phyloP scores from a whole-genome alignment of 2,888 invertebrate genomes.

The Operophtera brumata region DNA sequence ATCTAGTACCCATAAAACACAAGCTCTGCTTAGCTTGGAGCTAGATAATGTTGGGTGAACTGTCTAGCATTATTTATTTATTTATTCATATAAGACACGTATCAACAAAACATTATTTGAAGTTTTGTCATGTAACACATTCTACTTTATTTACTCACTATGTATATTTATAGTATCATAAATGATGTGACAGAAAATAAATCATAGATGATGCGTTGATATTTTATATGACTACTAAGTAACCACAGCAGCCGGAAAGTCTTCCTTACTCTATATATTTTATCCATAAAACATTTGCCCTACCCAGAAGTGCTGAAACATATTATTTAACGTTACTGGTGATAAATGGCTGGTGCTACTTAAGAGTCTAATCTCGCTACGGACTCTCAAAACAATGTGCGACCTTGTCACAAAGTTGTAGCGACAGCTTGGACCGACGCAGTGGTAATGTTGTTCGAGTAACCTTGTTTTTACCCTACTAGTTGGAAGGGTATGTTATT shows the following conservation, averaged over 20 bases:
- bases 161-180: neutral
- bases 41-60: too few relatives aligned
- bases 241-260: conserved; percentile 6
- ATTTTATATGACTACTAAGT: conserved; percentile 5
- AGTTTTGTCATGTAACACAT: too few relatives aligned
- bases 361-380: conserved; percentile 41
- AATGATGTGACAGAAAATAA: conserved; percentile 10
- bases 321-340: conserved; percentile 31
- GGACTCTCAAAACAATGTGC: conserved; percentile 38
- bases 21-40: too few relatives aligned
- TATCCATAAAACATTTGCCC: conserved; percentile 23
- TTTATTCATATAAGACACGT: too few relatives aligned
- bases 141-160: too few relatives aligned
- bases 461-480: conserved; percentile 2
- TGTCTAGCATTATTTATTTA: too few relatives aligned
- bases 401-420: conserved; percentile 41
- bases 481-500: neutral
- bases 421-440: conserved; percentile 40
- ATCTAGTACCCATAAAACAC: too few relatives aligned
- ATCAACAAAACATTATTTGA: too few relatives aligned
- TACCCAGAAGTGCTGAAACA: conserved; percentile 24
- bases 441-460: conserved; percentile 1
- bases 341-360: conserved; percentile 37
- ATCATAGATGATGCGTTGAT: conserved; percentile 15
- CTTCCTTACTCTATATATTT: conserved; percentile 12